phyloP scores from a whole-genome alignment of 2,888 invertebrate genomes.

The Drosophila flavopinicola region DNA sequence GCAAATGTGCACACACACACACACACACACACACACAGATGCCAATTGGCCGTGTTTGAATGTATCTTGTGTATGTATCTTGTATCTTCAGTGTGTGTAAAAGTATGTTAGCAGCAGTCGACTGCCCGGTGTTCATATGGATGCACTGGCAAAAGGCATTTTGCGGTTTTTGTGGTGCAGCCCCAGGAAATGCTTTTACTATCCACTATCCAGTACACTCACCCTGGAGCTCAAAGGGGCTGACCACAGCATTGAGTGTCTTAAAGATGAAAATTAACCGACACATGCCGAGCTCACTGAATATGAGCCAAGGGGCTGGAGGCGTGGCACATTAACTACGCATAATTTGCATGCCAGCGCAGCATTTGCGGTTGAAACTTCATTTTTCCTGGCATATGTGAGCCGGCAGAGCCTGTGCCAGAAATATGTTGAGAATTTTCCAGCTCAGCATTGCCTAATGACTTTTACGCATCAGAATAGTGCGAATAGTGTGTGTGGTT shows the following conservation, averaged over 20 bases:
- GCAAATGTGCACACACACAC: too few species aligned
- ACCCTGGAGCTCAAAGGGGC: constrained; percentile 37
- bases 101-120: constrained; percentile 37
- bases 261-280: constrained; percentile 77
- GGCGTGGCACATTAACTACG: constrained; percentile 66
- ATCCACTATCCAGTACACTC: too few species aligned
- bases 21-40: constrained; percentile 14
- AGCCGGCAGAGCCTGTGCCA: constrained; percentile 27
- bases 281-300: constrained; percentile 31
- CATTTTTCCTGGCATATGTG: constrained; percentile 64
- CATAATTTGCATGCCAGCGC: constrained; percentile 72
- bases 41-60: constrained; percentile 17
- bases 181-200: constrained; percentile 68
- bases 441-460: constrained; percentile 63
- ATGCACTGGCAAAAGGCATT: constrained; percentile 64
- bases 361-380: constrained; percentile 69
- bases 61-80: constrained; percentile 13
- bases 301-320: background rate
- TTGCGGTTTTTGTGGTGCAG: constrained; percentile 62
- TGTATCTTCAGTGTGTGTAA: too few species aligned
- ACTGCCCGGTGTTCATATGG: constrained; percentile 28
- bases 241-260: constrained; percentile 75
- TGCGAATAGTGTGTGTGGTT: constrained; percentile 35
- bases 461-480: constrained; percentile 51
- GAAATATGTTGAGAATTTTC: constrained; percentile 66